These are phyloP conservation scores for Tachina lurida DNA, from an alignment of 2,888 invertebrate genomes.

Conservation along the genomic window DNA sequence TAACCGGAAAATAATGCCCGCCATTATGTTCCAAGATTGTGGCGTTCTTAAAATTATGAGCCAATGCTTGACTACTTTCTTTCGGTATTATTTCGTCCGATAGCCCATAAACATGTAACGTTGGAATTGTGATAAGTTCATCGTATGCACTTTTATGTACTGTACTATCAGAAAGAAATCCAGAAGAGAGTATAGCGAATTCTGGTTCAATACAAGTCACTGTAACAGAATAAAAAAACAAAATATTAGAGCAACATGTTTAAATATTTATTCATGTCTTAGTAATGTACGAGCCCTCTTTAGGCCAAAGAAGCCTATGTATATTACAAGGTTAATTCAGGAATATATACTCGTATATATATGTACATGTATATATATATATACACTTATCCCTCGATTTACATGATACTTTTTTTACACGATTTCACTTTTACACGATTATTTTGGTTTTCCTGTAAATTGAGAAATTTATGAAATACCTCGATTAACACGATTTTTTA, in stretches of 20 bases:
- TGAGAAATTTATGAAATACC: too few species aligned
- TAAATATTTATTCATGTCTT: too few species aligned
- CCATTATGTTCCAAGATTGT: slow-evolving; percentile 89
- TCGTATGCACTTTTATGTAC: slow-evolving; percentile 89
- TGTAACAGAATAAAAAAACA: slow-evolving; percentile 82
- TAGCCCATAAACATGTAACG: slow-evolving; percentile 92
- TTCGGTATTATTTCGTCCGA: slow-evolving; percentile 91
- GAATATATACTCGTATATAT: too few species aligned
- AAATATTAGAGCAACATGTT: neutral
- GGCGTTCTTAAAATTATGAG: slow-evolving; percentile 86
- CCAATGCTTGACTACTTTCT: slow-evolving; percentile 91
- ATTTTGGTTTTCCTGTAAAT: too few species aligned
- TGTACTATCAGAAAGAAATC: slow-evolving; percentile 91
- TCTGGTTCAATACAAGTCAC: slow-evolving; percentile 89
- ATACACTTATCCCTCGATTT: too few species aligned
- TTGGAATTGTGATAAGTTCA: slow-evolving; percentile 86
- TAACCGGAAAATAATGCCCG: slow-evolving; percentile 89
- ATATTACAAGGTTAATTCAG: too few species aligned
- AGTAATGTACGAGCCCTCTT: too few species aligned
- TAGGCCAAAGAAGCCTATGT: too few species aligned
- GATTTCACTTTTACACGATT: too few species aligned
- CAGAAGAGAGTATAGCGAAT: slow-evolving; percentile 93
- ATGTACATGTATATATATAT: too few species aligned
- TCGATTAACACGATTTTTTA: too few species aligned
- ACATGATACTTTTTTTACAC: too few species aligned